Evolutionary conservation across 1,140 invertebrate species (phyloP), one percentile per base, ranked within the genome.

Genomic region (Carcinoscorpius rotundicauda): DNA sequence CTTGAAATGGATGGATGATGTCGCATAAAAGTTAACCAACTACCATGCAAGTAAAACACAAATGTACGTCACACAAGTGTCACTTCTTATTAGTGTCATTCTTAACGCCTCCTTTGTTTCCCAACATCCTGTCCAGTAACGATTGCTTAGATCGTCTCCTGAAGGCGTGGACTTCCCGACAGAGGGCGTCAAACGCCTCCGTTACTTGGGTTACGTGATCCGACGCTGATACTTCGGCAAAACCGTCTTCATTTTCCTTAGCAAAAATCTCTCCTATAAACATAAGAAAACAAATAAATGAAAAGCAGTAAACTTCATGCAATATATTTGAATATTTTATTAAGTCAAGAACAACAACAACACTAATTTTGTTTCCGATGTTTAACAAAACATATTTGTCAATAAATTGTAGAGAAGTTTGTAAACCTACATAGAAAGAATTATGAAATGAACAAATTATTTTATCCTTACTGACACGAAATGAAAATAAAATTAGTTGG

Each of bases 211-310:
- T 71, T 49, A 91, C 87, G 77, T 91, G 88, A 76, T 93, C 89
- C 0, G 90, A 88, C 1, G 90, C 89, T 1, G 89, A 86, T n/a
- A 92, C 85, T 79, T 93, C 90, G n/a, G 84, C 83, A 76, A 93
- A 93, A 73, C 83, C 86, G 75, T 88, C 91, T 72, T 93, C 89
- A 68, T 87, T 87, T 73, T 91, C 88, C 76, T 91, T 90, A 1
- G 89, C 88, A 52, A 92, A 77, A 68, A 89, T 90, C 76, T 91
- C 88, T 29, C 90, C 80, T 81, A 72, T 8, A 66, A 62, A 61
- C 4, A 65, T 48, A 57, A 29, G 29, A 29, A 29, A 29, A 29
- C 29, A 29, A 29, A 29, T 49, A 67, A 53, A 50, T 11, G 6
- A 60, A 61, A 11, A 58, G 29, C 51, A n/a, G 6, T 10, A 65